Evolutionary conservation across 2,113 vertebrate genomes (phyloP).

Genomic region (Chitala chitala): DNA sequence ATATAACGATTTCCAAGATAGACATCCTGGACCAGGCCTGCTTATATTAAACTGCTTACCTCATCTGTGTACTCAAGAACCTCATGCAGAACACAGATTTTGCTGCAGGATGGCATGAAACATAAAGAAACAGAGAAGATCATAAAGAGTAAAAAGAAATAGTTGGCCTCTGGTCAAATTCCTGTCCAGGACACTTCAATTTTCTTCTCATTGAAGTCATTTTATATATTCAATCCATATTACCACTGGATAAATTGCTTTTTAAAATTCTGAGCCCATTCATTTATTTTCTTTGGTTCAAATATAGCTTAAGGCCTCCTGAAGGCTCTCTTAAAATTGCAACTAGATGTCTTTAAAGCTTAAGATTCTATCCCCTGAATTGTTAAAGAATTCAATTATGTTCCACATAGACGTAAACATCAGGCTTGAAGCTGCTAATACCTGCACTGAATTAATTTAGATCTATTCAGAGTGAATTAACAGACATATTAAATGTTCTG

Average conservation of each 20-base stretch:
- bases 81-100: not conserved
- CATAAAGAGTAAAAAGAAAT: no score
- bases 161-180: no score
- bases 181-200: no score
- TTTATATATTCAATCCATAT: not conserved
- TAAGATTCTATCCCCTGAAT: not conserved
- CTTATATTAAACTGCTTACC: no score
- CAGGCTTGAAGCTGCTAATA: not conserved
- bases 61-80: no score
- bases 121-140: no score
- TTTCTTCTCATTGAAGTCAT: no score
- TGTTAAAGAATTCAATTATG: constrained; percentile 7
- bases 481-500: not conserved
- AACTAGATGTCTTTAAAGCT: not conserved
- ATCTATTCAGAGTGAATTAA: not conserved
- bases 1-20: no score
- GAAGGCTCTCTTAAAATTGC: not conserved
- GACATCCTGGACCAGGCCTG: no score
- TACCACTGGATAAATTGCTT: not conserved
- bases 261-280: not conserved
- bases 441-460: not conserved
- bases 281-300: not conserved
- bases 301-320: not conserved
- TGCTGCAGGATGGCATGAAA: not conserved
- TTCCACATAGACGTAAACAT: not conserved